Conservation (phyloP, 2,888 invertebrate species). For the Halictus ligatus region DNA sequence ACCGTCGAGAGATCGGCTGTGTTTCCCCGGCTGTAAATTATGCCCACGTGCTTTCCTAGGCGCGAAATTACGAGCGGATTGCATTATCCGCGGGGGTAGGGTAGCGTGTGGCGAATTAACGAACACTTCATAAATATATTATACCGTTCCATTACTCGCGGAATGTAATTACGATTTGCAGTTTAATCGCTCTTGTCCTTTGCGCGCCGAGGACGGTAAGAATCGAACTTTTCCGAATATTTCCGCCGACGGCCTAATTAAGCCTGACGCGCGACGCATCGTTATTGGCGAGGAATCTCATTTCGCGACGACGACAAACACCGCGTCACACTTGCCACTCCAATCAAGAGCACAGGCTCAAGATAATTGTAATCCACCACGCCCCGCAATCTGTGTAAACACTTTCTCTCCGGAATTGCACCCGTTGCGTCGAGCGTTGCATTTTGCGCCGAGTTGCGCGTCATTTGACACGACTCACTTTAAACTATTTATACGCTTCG, state of each 20-base stretch:
- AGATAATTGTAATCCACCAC: constrained; percentile 1
- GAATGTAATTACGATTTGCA: constrained; percentile 53
- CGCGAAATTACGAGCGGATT: constrained; percentile 51
- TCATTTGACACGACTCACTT: not conserved
- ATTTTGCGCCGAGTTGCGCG: not conserved
- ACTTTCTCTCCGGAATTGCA: not conserved
- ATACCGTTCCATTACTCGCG: constrained; percentile 43
- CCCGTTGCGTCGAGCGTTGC: not conserved
- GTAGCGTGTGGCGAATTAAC: constrained; percentile 18
- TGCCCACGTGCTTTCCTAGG: constrained; percentile 46
- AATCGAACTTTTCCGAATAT: constrained; percentile 25
- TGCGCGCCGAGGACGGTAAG: not conserved
- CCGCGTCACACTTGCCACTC: not conserved
- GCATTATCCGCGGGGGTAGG: constrained; percentile 32
- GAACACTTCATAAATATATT: constrained; percentile 52
- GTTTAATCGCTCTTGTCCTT: constrained; percentile 33
- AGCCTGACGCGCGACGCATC: constrained; percentile 1
- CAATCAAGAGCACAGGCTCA: not conserved
- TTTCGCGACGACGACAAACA: not conserved
- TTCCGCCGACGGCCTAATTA: constrained; percentile 33
- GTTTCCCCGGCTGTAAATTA: constrained; percentile 42
- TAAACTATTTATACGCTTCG: no score
- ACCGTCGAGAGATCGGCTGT: not conserved
- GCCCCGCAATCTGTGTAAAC: not conserved
- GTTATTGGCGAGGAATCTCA: constrained; percentile 10